A percentile compares a stretch with the other conserved stretches of the same genome.
These are phyloP conservation scores for Holacanthus passer DNA, from an alignment of 2,113 vertebrate species.

Conservation along the genomic window DNA sequence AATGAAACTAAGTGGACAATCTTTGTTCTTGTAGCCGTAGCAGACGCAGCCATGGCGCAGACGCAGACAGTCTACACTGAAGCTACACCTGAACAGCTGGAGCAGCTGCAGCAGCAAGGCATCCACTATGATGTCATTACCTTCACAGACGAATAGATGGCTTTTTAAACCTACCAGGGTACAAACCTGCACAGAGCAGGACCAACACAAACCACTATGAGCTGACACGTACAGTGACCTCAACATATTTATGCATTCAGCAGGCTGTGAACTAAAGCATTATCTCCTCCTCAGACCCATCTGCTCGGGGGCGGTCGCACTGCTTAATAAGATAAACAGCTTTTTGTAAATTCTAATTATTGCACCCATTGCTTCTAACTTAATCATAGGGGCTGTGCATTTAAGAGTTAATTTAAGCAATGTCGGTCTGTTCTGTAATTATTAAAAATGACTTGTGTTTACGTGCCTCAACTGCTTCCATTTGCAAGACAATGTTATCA, in stretches of 20 bases:
- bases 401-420: constrained; percentile 33
- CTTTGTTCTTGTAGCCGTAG: constrained; percentile 85
- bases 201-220: constrained; percentile 40
- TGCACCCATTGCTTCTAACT: constrained; percentile 65
- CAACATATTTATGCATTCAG: constrained; percentile 60
- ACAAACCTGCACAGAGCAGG: neutral
- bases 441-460: constrained; percentile 51
- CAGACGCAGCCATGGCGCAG: constrained; percentile 92
- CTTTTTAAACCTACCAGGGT: neutral
- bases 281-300: constrained; percentile 19
- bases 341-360: constrained; percentile 62
- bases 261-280: constrained; percentile 40
- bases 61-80: constrained; percentile 90
- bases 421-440: constrained; percentile 54
- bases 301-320: constrained; percentile 13
- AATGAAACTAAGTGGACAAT: neutral
- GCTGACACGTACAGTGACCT: constrained; percentile 43
- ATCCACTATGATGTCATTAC: constrained; percentile 96
- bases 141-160: constrained; percentile 84
- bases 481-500: constrained; percentile 72
- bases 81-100: constrained; percentile 89
- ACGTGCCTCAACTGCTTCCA: constrained; percentile 70
- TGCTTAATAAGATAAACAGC: constrained; percentile 36
- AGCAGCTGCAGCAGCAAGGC: constrained; percentile 92
- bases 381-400: constrained; percentile 66